Percentiles rank a stretch among this genome's conserved stretches.
These are phyloP conservation scores for Hemiscyllium ocellatum DNA, from an alignment of 2,113 vertebrate genomes.

Conservation along the genomic window DNA sequence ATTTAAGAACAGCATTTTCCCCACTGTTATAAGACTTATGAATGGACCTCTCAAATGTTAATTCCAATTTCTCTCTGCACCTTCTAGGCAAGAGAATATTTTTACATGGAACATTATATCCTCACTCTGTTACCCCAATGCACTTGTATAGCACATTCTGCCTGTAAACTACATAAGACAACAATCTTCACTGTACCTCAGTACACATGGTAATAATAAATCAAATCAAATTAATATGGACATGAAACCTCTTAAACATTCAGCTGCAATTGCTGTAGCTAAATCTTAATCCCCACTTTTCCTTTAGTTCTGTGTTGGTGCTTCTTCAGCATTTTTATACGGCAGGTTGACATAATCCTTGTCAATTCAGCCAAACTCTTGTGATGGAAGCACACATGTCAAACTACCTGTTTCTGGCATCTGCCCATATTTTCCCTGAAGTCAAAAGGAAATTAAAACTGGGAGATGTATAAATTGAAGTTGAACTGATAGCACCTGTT, in stretches of 20 bases:
- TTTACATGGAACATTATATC: no score
- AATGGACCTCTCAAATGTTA: no score
- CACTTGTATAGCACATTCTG: no score
- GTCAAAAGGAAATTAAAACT: not conserved
- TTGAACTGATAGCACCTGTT: not conserved
- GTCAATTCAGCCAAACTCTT: not conserved
- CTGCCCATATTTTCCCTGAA: not conserved
- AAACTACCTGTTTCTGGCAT: not conserved
- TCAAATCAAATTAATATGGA: no score
- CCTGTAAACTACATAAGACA: no score
- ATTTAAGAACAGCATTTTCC: no score
- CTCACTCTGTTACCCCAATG: no score
- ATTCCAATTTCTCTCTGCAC: no score
- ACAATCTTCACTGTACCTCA: no score
- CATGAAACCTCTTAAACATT: not conserved
- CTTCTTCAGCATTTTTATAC: not conserved
- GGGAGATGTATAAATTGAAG: not conserved
- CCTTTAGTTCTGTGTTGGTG: not conserved
- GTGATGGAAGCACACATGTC: not conserved
- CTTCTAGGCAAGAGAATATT: no score
- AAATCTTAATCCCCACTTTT: not conserved
- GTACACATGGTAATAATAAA: no score
- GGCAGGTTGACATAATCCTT: not conserved
- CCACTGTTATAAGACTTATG: no score
- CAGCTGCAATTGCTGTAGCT: not conserved